phyloP scores from a whole-genome alignment of 1,140 invertebrate genomes.

The Nephotettix cincticeps region DNA sequence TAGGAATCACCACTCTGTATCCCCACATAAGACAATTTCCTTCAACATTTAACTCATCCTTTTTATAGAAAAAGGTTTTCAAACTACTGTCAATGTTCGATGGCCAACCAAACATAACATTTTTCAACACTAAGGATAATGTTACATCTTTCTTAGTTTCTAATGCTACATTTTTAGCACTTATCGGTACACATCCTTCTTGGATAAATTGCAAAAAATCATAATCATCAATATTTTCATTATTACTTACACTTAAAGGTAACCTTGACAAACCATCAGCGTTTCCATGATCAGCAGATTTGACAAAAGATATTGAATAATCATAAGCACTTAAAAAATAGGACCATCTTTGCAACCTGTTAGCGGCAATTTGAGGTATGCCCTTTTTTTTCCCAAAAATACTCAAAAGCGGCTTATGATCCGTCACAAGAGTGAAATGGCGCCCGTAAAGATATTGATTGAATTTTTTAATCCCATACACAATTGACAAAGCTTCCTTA shows the following conservation, averaged over 20 bases:
- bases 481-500: too few species aligned
- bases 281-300: neutral
- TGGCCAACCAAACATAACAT: neutral
- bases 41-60: neutral
- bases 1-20: conserved; percentile 42
- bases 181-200: neutral
- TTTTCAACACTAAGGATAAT: neutral
- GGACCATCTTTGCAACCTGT: neutral
- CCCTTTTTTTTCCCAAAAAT: neutral
- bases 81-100: neutral
- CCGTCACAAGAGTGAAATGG: too few species aligned
- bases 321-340: neutral
- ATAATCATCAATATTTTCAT: neutral
- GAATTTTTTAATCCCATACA: neutral
- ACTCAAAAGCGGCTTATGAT: neutral
- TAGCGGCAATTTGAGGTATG: neutral
- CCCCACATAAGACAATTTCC: conserved; percentile 33
- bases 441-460: neutral
- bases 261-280: neutral
- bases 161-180: neutral
- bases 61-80: neutral
- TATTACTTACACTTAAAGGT: neutral
- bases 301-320: neutral
- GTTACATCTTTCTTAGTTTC: neutral
- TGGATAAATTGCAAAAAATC: neutral